These are phyloP conservation scores for Drosophila ogumai DNA, from an alignment of 1,140 invertebrate genomes.

Conservation along the genomic window DNA sequence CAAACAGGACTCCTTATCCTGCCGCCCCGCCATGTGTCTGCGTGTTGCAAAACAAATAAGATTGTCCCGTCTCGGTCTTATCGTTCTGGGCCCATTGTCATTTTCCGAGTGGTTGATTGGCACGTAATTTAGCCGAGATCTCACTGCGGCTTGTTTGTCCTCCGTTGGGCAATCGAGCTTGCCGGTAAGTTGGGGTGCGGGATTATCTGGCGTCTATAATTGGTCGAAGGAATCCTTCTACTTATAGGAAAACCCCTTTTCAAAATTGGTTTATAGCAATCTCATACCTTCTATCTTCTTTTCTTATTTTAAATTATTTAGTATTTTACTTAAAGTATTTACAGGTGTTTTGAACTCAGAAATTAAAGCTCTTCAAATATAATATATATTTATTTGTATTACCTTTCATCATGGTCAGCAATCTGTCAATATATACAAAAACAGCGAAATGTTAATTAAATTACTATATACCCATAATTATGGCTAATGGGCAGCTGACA, in stretches of 20 bases:
- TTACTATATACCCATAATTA: slow-evolving; percentile 49
- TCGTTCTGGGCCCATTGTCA: slow-evolving; percentile 70
- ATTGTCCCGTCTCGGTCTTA: slow-evolving; percentile 69
- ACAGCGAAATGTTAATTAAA: slow-evolving; percentile 42
- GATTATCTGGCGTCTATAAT: slow-evolving; percentile 33
- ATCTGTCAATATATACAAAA: slow-evolving; percentile 13
- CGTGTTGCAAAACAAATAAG: slow-evolving; percentile 71
- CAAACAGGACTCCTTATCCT: slow-evolving; percentile 70
- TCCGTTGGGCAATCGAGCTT: slow-evolving; percentile 36
- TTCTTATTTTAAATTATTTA: no score
- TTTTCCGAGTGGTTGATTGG: slow-evolving; percentile 79
- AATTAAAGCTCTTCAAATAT: no score
- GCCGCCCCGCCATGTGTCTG: slow-evolving; percentile 35
- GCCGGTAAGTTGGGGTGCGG: slow-evolving; percentile 3
- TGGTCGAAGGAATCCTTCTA: slow-evolving; percentile 1
- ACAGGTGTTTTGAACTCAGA: no score
- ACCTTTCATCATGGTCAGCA: not conserved
- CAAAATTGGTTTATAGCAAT: not conserved
- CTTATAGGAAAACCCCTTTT: not conserved
- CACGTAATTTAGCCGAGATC: slow-evolving; percentile 76
- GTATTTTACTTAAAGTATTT: no score
- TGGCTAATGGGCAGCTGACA: slow-evolving; percentile 50
- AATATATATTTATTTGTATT: not conserved
- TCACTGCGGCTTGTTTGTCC: slow-evolving; percentile 41
- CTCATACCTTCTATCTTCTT: no score